These are phyloP conservation scores for Toxotes jaculatrix DNA, from an alignment of 2,113 vertebrate genomes.

Conservation along the genomic window DNA sequence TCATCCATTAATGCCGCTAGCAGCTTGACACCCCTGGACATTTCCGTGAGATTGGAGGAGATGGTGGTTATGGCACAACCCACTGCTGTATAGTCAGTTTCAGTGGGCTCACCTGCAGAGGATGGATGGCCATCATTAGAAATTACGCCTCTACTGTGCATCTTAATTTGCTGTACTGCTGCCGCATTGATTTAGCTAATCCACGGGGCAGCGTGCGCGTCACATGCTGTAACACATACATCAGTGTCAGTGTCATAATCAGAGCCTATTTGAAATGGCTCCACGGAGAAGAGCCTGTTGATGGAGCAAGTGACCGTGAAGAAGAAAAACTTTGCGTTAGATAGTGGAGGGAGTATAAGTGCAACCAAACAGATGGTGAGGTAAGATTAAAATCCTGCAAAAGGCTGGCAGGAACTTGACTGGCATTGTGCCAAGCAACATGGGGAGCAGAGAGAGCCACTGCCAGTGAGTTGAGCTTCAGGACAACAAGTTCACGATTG, in stretches of 20 bases:
- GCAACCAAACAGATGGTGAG: constrained; percentile 79
- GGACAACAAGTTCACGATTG: constrained; percentile 59
- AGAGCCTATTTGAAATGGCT: constrained; percentile 56
- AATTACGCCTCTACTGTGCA: constrained; percentile 36
- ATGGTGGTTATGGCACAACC: constrained; percentile 99
- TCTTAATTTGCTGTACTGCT: constrained; percentile 50
- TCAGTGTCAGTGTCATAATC: constrained; percentile 58
- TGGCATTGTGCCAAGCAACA: constrained; percentile 55
- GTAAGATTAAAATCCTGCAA: constrained; percentile 73
- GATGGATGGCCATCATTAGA: constrained; percentile 30
- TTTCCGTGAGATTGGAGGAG: constrained; percentile 98
- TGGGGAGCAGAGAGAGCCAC: constrained; percentile 33
- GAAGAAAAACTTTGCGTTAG: constrained; percentile 53
- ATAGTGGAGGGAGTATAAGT: constrained; percentile 39
- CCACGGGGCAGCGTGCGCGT: constrained; percentile 40
- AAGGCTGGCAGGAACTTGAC: constrained; percentile 59
- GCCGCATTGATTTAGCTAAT: constrained; percentile 46
- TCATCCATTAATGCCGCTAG: constrained; percentile 97
- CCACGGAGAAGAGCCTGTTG: constrained; percentile 48
- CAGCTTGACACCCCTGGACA: constrained; percentile 98
- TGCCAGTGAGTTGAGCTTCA: constrained; percentile 53
- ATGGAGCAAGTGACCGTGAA: constrained; percentile 48
- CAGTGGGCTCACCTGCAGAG: constrained; percentile 92
- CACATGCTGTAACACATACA: constrained; percentile 47
- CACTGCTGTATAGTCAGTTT: constrained; percentile 98